These are phyloP conservation scores for Pristionchus japonicus DNA, from an alignment of 2,888 invertebrate genomes.

Conservation along the genomic window DNA sequence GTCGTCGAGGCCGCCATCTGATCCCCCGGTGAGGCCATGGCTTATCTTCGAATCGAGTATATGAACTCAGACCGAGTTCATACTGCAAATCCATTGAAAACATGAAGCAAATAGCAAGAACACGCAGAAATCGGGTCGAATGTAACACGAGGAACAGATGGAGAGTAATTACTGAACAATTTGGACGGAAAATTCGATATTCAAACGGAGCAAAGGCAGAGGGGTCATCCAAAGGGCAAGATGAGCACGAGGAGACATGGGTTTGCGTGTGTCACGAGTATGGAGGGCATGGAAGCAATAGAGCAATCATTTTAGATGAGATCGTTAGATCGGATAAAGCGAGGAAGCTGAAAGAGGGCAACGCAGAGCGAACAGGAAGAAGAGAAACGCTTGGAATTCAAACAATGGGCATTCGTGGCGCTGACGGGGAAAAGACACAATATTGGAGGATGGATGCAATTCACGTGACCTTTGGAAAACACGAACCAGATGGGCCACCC, in stretches of 20 bases:
- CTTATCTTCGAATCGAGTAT: background rate
- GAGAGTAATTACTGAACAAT: background rate
- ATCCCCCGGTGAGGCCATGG: constrained; percentile 13
- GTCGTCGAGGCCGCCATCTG: constrained; percentile 68
- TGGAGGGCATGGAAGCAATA: background rate
- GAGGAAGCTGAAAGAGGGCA: background rate
- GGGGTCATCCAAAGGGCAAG: background rate
- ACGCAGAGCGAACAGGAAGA: background rate
- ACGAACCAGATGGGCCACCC: background rate
- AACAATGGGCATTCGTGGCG: background rate
- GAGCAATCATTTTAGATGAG: background rate
- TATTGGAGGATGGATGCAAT: background rate
- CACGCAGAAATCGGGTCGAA: too few species aligned
- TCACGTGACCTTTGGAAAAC: background rate
- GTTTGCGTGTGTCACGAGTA: background rate
- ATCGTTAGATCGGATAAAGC: background rate
- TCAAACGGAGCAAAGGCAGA: too few species aligned
- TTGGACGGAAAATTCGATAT: background rate
- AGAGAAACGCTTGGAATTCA: background rate
- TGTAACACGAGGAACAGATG: too few species aligned
- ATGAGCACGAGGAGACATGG: background rate
- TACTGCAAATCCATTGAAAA: too few species aligned
- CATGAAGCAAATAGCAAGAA: background rate
- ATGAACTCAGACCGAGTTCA: too few species aligned
- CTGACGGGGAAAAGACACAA: background rate